phyloP scores from a whole-genome alignment of 2,888 invertebrate genomes.

The Temnothorax ravouxi region DNA sequence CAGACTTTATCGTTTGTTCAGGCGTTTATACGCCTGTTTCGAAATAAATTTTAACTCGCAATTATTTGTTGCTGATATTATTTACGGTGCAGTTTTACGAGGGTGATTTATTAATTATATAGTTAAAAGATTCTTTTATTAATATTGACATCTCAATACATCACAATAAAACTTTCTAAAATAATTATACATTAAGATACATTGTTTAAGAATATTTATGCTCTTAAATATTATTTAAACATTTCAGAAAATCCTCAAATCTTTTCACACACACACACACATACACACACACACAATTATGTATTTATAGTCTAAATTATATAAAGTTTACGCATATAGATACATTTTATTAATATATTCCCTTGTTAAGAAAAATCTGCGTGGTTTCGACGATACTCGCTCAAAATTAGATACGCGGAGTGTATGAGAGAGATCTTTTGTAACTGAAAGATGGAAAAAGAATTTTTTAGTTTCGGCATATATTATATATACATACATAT shows the following conservation, averaged over 20 bases:
- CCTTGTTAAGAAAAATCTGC: not conserved
- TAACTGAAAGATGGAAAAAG: not conserved
- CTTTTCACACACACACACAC: too few species aligned
- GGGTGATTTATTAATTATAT: not conserved
- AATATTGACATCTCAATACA: not conserved
- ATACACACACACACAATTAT: too few species aligned
- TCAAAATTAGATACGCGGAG: not conserved
- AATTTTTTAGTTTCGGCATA: not conserved
- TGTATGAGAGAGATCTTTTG: not conserved
- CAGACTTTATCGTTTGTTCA: conserved; percentile 40
- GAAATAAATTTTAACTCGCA: not conserved
- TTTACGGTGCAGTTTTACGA: not conserved
- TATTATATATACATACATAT: not conserved
- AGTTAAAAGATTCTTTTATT: not conserved
- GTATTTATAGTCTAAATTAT: not conserved
- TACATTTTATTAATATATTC: not conserved
- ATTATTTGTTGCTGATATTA: not conserved
- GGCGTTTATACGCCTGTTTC: conserved; percentile 22
- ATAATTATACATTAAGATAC: not conserved
- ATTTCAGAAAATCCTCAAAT: not conserved
- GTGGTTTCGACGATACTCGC: not conserved
- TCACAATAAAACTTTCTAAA: not conserved
- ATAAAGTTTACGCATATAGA: not conserved
- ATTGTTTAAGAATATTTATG: not conserved
- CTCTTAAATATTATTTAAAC: not conserved